Evolutionary conservation across 2,113 vertebrate species (phyloP).

Genomic region (Oreocharis arfaki): DNA sequence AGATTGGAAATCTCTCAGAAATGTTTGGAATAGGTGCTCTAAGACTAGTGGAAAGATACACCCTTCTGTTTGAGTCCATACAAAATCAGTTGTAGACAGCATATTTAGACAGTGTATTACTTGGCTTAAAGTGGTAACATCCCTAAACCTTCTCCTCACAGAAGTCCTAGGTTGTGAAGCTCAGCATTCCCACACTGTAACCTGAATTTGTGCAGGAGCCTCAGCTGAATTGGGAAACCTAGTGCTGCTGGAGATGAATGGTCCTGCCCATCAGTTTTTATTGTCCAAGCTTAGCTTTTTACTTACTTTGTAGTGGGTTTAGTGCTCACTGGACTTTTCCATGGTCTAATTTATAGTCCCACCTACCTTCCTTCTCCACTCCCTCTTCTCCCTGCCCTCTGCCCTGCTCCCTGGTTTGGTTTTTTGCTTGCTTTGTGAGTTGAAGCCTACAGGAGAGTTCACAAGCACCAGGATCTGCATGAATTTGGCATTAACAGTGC

Average conservation of each 20-base stretch:
- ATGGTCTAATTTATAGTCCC: not conserved
- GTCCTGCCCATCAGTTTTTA: not conserved
- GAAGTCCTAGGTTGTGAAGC: not conserved
- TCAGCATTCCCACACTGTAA: not conserved
- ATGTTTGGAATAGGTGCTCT: not conserved
- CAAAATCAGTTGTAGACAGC: not conserved
- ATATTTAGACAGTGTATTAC: not conserved
- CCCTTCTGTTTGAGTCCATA: not conserved
- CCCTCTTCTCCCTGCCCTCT: no score
- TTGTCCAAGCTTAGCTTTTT: not conserved
- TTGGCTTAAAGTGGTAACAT: not conserved
- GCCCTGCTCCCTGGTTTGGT: not conserved
- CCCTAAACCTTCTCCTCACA: not conserved
- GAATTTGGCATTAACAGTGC: not conserved
- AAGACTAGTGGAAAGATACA: not conserved
- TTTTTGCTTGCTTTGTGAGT: not conserved
- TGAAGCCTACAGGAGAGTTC: not conserved
- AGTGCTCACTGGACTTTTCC: not conserved
- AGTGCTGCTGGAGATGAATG: not conserved
- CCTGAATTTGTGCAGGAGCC: not conserved
- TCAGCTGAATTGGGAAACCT: not conserved
- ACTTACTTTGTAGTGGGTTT: not conserved
- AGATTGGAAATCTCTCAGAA: not conserved
- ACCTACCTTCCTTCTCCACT: not conserved
- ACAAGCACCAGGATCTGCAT: not conserved